Base-by-base conservation (phyloP, 2,888 invertebrate species). In the Parnassius orleans region DNA sequence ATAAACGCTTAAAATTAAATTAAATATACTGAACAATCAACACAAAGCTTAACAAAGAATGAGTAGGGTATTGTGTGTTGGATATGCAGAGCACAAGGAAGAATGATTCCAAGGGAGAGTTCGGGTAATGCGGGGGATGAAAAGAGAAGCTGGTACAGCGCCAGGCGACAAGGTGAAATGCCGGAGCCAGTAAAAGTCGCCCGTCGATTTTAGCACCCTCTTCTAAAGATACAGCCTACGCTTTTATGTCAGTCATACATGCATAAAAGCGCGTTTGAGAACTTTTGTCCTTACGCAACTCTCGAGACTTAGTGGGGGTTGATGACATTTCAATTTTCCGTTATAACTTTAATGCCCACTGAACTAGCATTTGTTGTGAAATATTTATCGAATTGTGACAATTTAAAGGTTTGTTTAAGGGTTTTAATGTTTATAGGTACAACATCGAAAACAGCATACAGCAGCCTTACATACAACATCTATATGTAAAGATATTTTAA, bases 91-190 rank as follows among this genome's bases (percentile, higher is more conserved):
- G 52, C 66, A 65, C 57, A 43, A 63, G 62, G 51, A n/a, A 62
- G 5, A 33, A 60, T 64, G 61, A 68, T 63, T 66, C 58, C 60
- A 55, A 66, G 52, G 65, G 57, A 64, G 63, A 68, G 50, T 61
- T 47, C 19, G 59, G 48, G 55, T 14, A 56, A 44, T 50, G 42
- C 52, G 65, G 15, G 48, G 60, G 53, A 60, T 50, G 55, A 44
- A 55, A n/a, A 44, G 3, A 73, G 78, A 71, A 68, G 75, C 76
- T 88, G 89, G 89, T 87, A 74, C 65, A 57, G 64, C 61, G 88
- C 88, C 90, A 88, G 82, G 66, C 80, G 85, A 79, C 87, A 85
- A 86, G 87, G 86, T 88, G 84, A 88, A 88, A 87, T 84, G 78
- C 75, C 75, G 86, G 83, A 86, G 88, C 81, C 87, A 87, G 85